phyloP scores from a whole-genome alignment of 2,113 vertebrate species.

The Formicarius rufipectus region DNA sequence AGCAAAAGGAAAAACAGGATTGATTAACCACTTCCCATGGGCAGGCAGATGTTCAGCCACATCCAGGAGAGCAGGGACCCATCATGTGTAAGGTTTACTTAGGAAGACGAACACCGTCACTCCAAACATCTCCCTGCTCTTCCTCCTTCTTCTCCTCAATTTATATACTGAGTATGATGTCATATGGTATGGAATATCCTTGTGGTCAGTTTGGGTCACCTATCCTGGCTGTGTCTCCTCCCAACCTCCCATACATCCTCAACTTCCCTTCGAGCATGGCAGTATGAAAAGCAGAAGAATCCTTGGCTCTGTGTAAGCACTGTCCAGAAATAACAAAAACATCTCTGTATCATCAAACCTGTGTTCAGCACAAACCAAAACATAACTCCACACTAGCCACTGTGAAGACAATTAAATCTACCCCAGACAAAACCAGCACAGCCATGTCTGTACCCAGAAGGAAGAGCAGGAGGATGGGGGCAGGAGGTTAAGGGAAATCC shows the following conservation, averaged over 20 bases:
- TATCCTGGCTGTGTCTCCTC: not conserved
- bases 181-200: not conserved
- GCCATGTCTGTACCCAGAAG: not conserved
- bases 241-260: not conserved
- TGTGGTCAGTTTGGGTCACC: not conserved
- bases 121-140: not conserved
- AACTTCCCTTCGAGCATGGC: not conserved
- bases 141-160: not conserved
- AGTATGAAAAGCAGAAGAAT: not conserved
- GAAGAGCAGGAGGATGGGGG: not conserved
- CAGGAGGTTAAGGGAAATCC: not conserved
- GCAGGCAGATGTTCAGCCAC: not conserved
- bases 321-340: not conserved
- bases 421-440: not conserved
- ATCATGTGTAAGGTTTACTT: not conserved
- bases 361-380: not conserved
- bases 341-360: not conserved
- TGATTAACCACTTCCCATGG: not conserved
- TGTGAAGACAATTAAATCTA: not conserved
- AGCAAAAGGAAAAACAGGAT: not conserved
- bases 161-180: not conserved
- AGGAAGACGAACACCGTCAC: not conserved
- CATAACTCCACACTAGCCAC: not conserved
- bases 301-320: not conserved
- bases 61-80: not conserved